Percentiles rank a stretch among this genome's conserved stretches.
These are phyloP conservation scores for Raillietiella orientalis DNA, from an alignment of 2,888 invertebrate species.

Conservation along the genomic window DNA sequence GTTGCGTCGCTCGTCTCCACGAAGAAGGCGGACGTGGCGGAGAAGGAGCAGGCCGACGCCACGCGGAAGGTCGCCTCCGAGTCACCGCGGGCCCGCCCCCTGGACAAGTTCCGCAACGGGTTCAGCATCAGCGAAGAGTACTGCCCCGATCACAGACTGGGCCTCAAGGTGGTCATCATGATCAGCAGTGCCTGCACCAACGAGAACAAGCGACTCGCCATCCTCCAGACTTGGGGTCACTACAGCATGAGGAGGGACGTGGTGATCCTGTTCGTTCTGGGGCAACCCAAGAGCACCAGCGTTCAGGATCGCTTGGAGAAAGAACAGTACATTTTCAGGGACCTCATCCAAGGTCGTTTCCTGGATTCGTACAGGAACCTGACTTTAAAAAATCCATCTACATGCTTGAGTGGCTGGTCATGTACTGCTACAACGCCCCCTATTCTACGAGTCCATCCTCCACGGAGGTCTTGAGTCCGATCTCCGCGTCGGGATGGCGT, in stretches of 20 bases:
- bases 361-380: slow-evolving; percentile 48
- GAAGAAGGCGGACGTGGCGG: no score
- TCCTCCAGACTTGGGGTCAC: slow-evolving; percentile 51
- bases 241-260: slow-evolving; percentile 24
- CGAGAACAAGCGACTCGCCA: slow-evolving; percentile 30
- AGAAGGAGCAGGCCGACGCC: no score
- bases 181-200: slow-evolving; percentile 42
- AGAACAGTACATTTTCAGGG: slow-evolving; percentile 37
- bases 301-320: slow-evolving; percentile 11
- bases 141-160: no score
- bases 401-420: slow-evolving; percentile 45
- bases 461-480: no score
- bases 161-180: slow-evolving; percentile 24
- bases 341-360: slow-evolving; percentile 36
- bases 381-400: slow-evolving; percentile 48
- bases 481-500: no score
- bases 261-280: slow-evolving; percentile 25
- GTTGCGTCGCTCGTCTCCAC: no score
- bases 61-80: no score
- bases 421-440: slow-evolving; percentile 35
- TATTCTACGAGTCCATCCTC: no score
- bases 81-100: no score
- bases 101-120: no score
- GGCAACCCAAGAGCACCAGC: slow-evolving; percentile 13
- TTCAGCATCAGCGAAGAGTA: no score